phyloP scores from a whole-genome alignment of 1,140 invertebrate species.

The Lethocerus indicus region DNA sequence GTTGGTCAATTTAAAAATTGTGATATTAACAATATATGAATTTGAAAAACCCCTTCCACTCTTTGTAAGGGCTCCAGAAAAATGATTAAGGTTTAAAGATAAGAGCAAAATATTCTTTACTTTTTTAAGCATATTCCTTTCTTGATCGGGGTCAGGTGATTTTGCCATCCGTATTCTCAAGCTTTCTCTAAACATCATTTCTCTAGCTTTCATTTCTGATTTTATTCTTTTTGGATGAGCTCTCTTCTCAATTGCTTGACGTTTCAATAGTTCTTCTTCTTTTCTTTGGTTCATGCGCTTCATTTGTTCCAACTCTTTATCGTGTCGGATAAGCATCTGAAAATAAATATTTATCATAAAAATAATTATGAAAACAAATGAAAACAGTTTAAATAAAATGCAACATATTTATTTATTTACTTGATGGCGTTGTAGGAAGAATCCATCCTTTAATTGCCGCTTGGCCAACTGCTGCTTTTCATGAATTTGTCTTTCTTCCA shows the following conservation, averaged over 20 bases:
- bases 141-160: conserved; percentile 41
- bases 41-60: no score
- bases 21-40: no score
- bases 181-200: conserved; percentile 87
- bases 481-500: conserved; percentile 92
- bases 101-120: no score
- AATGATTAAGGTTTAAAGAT: no score
- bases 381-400: not conserved
- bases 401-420: conserved; percentile 10
- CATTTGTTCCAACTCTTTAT: conserved; percentile 90
- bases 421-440: conserved; percentile 86
- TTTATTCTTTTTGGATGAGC: conserved; percentile 87
- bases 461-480: conserved; percentile 93
- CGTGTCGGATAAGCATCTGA: conserved; percentile 69
- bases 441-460: conserved; percentile 91
- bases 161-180: conserved; percentile 64
- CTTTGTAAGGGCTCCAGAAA: no score
- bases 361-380: conserved; percentile 4
- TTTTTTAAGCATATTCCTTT: conserved; percentile 79
- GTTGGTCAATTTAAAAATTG: no score
- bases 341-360: conserved; percentile 2
- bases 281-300: conserved; percentile 70
- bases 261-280: conserved; percentile 85
- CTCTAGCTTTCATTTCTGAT: conserved; percentile 84
- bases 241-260: conserved; percentile 75